Conservation (phyloP, 2,797 vertebrate species). For the Botia kubotai region DNA sequence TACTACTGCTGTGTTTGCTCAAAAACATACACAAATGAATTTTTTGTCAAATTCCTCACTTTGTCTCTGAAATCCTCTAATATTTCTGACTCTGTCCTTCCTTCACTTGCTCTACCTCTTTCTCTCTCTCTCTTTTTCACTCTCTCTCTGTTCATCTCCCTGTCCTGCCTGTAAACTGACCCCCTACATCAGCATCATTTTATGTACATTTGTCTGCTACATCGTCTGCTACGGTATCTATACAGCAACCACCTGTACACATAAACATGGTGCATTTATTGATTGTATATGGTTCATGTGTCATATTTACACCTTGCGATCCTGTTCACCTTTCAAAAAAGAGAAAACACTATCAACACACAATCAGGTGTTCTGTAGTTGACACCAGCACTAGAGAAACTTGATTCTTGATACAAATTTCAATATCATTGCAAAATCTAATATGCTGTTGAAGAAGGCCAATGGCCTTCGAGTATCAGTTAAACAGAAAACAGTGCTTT, state of each 20-base stretch:
- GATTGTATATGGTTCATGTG: constrained; percentile 7
- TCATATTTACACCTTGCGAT: neutral
- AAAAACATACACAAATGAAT: too few species aligned
- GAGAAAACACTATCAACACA: neutral
- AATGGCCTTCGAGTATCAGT: too few species aligned
- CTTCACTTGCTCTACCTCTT: neutral
- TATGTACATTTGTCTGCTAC: constrained; percentile 32
- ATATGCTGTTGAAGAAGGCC: too few species aligned
- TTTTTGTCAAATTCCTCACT: too few species aligned
- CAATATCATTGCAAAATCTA: too few species aligned
- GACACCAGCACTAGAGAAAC: too few species aligned
- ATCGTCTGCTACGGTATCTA: constrained; percentile 41
- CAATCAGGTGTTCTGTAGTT: too few species aligned
- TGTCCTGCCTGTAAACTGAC: constrained; percentile 38
- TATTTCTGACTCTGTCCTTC: neutral
- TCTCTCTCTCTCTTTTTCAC: too few species aligned
- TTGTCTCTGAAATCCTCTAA: neutral
- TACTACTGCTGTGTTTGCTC: neutral
- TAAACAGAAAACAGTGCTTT: too few species aligned
- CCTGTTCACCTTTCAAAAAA: too few species aligned
- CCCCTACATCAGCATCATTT: neutral
- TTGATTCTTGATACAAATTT: too few species aligned
- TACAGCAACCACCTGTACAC: constrained; percentile 24
- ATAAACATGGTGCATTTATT: constrained; percentile 10
- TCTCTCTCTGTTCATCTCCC: too few species aligned